Base-by-base conservation (phyloP, 1,140 invertebrate species). In the Tenebrio molitor region DNA sequence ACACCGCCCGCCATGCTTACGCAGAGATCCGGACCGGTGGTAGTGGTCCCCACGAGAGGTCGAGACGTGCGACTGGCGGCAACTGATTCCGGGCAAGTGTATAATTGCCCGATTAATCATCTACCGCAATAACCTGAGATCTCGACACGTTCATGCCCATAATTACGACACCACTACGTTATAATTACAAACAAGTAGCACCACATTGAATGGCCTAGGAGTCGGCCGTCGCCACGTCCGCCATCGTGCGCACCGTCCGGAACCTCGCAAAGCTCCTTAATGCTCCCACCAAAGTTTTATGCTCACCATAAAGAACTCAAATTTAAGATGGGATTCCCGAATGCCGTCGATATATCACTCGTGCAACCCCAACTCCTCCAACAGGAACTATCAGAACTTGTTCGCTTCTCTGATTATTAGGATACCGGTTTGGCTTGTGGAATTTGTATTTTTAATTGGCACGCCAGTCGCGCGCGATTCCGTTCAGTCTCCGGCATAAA, bases 251-350 rank as follows among this genome's bases (percentile, higher is more conserved):
- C 19, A 25, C 21, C 21, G 68, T 70, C 33, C 53, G 33, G 68
- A 34, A 70, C 25, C 50, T 58, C 41, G 25, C 50, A 23, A 39
- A 70, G 33, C 46, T 23, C 53, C 33, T 63, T 70, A 70, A 70
- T 70, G 50, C 50, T 42, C 29, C 50, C 68, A 12, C 68, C 68
- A 63, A 70, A 70, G 68, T 70, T 70, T 70, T 70, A 70, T 70
- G 68, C 36, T 58, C 68, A 70, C 68, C 53, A 70, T 70, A 70
- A 70, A 70, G 50, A 70, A 70, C 68, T 70, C 50, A 70, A 70
- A 70, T 70, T 70, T 70, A 70, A 63, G 68, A 70, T 16, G 68
- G 68, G 50, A 63, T 70, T 62, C 36, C 50, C 21, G 53, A 36
- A 41, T 25, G 15, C 17, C 44, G 21, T 8, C 68, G 19, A 70